Conservation (phyloP, 2,888 invertebrate genomes). For the Drosophila neoperkinsi region DNA sequence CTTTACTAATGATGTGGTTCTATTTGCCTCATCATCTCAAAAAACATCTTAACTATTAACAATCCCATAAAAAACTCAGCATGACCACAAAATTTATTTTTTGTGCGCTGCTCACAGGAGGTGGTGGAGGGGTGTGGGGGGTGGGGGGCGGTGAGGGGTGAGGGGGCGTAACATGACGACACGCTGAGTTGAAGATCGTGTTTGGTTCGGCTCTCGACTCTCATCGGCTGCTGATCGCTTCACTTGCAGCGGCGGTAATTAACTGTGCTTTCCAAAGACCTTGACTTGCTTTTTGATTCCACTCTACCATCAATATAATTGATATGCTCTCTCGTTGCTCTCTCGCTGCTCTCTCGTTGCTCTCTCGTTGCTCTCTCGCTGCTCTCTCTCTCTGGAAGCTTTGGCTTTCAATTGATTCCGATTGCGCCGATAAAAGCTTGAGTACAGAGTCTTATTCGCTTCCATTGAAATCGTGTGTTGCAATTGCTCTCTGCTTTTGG, state of each 20-base stretch:
- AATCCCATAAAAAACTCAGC: slow-evolving; percentile 40
- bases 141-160: not conserved
- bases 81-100: slow-evolving; percentile 16
- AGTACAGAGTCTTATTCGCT: slow-evolving; percentile 17
- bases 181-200: slow-evolving; percentile 32
- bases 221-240: slow-evolving; percentile 21
- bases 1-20: not conserved
- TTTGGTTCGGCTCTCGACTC: slow-evolving; percentile 2
- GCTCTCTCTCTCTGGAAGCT: slow-evolving; percentile 27
- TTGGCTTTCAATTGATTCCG: slow-evolving; percentile 46
- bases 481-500: slow-evolving; percentile 43
- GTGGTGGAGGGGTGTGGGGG: too few relatives aligned
- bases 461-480: slow-evolving; percentile 44
- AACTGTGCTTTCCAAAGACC: slow-evolving; percentile 60
- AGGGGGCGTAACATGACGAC: slow-evolving; percentile 32
- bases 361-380: slow-evolving; percentile 8
- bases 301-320: slow-evolving; percentile 1
- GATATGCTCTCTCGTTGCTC: slow-evolving; percentile 1
- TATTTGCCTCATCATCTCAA: slow-evolving; percentile 1
- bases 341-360: slow-evolving; percentile 10
- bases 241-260: slow-evolving; percentile 56
- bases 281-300: slow-evolving; percentile 60
- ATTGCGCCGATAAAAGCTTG: slow-evolving; percentile 32
- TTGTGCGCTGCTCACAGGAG: slow-evolving; percentile 6
- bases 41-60: slow-evolving; percentile 11